Conservation (phyloP, 2,888 invertebrate species). For the Pammene aurita region DNA sequence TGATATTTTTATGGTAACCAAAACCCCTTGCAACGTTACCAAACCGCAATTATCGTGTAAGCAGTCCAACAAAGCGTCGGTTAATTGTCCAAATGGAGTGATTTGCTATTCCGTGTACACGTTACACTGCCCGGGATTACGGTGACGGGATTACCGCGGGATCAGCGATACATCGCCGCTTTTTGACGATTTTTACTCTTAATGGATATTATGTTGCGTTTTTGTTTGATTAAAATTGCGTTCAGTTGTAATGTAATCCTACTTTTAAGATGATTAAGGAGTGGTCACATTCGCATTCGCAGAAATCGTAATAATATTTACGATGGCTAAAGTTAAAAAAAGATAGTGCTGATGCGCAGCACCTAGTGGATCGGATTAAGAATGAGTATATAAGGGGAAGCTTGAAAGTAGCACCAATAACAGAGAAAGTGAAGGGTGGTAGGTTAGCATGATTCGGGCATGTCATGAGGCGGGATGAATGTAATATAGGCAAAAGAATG, state of each 20-base stretch:
- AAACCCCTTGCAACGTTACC: neutral
- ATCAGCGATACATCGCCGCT: slow-evolving; percentile 40
- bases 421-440: no score
- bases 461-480: no score
- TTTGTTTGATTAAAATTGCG: slow-evolving; percentile 3
- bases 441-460: no score
- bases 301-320: neutral
- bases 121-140: slow-evolving; percentile 46
- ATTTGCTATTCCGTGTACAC: slow-evolving; percentile 53
- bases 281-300: neutral
- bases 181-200: slow-evolving; percentile 15
- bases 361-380: no score
- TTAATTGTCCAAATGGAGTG: slow-evolving; percentile 42
- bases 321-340: no score
- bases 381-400: no score
- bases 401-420: no score
- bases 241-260: neutral
- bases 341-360: no score
- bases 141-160: slow-evolving; percentile 25
- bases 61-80: slow-evolving; percentile 31
- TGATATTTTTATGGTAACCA: neutral
- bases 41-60: slow-evolving; percentile 24
- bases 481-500: no score
- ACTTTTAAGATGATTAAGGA: neutral
- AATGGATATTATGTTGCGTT: slow-evolving; percentile 11